Percentiles rank a stretch among this genome's conserved stretches.
Conservation (phyloP, 2,888 invertebrate species). For the Synanthedon myopaeformis region DNA sequence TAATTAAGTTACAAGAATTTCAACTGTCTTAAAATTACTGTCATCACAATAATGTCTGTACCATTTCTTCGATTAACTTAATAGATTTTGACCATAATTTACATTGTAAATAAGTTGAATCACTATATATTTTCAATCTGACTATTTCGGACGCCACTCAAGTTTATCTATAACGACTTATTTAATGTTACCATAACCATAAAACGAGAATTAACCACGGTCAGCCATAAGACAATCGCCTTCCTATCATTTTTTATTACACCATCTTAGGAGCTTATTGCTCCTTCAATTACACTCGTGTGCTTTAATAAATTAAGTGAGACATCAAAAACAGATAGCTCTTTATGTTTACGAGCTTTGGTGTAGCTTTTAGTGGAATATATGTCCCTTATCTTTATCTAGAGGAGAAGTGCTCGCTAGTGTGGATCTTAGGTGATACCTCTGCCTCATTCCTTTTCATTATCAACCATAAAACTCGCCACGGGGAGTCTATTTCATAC, state of each 20-base stretch:
- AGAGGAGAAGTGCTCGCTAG: too few species aligned
- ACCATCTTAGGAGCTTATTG: slow-evolving; percentile 10
- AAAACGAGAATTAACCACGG: slow-evolving; percentile 14
- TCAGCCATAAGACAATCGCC: slow-evolving; percentile 16
- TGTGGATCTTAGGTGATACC: too few species aligned
- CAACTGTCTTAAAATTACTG: too few species aligned
- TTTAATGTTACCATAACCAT: slow-evolving; percentile 24
- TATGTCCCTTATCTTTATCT: neutral
- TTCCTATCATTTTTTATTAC: slow-evolving; percentile 24
- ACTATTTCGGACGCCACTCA: neutral
- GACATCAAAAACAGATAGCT: slow-evolving; percentile 7
- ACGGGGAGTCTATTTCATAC: too few species aligned
- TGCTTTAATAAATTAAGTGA: slow-evolving; percentile 5
- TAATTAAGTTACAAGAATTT: too few species aligned
- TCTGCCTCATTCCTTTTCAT: too few species aligned
- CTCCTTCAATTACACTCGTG: slow-evolving; percentile 16
- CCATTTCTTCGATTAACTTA: too few species aligned
- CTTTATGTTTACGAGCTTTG: slow-evolving; percentile 4
- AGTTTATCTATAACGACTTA: slow-evolving; percentile 14
- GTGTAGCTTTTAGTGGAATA: neutral
- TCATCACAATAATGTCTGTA: too few species aligned
- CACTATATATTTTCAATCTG: neutral
- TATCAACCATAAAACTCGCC: too few species aligned
- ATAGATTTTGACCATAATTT: too few species aligned
- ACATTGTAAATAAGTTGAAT: neutral